Base-by-base conservation (phyloP, 1,140 invertebrate species). In the Vollenhovia emeryi region DNA sequence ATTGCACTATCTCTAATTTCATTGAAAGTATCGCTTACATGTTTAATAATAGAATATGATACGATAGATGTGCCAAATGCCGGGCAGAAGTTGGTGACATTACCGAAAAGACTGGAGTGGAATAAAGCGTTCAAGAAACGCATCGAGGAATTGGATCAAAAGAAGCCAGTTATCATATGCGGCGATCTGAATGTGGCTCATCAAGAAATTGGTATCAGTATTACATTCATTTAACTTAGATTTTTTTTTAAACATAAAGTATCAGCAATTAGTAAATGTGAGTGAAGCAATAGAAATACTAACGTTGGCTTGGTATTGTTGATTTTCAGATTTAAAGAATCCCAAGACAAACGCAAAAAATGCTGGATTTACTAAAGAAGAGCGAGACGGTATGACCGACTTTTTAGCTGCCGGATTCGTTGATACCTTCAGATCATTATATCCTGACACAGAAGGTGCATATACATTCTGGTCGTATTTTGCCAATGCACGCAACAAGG, bases 111-210 rank as follows among this genome's bases (percentile, higher is more conserved):
- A 91, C 96, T 98, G 93, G 95, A 98, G 90, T 99, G 99, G 98
- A 99, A 99, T 94, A 95, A 97, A 86, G 95, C 96, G 33, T 98
- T 99, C 92, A 96, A 96, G 84, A 95, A 96, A 24, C 97, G 97
- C 93, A 93, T 99, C 9, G 96, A 97, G 91, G 94, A 97, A 66
- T 95, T 99, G 24, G 98, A 99, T 95, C 95, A 96, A 79, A 97
- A 97, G 68, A 99, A 99, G 94, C 98, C 99, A 18, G 98, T 99
- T 0, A 97, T 99, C 66, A 96, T 99, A 86, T 98, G 97, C 93
- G 99, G 99, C 2, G 99, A 99, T 95, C 97, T 99, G 96, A 99
- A 99, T 95, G 99, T 99, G 6, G 97, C 99, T 62, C 99, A 99
- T 94, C 95, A 97, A 89, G 98, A 99, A 96, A 99, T 99, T 92